These are phyloP conservation scores for Spicauda simplicius DNA, from an alignment of 2,888 invertebrate genomes.

Conservation along the genomic window DNA sequence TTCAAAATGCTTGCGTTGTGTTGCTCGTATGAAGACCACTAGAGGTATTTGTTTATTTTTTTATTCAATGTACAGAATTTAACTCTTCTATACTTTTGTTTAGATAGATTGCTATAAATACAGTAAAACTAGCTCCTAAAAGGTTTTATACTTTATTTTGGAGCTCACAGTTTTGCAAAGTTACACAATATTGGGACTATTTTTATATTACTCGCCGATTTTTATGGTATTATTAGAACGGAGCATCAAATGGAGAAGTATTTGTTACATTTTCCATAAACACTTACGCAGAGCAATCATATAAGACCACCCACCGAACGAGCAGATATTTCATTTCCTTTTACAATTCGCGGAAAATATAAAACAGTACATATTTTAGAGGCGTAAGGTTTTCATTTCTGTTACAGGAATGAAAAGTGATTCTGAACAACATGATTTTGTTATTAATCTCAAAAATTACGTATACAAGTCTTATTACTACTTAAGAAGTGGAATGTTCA, in stretches of 20 bases:
- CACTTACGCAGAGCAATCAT: constrained; percentile 30
- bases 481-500: no score
- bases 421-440: constrained; percentile 1
- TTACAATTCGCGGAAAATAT: constrained; percentile 22
- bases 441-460: constrained; percentile 1
- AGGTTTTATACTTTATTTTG: constrained; percentile 17
- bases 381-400: constrained; percentile 14
- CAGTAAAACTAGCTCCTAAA: no score
- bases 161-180: constrained; percentile 3
- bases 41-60: no score
- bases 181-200: constrained; percentile 3
- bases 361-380: constrained; percentile 19
- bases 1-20: no score
- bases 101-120: no score
- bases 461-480: neutral
- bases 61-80: no score
- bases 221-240: constrained; percentile 19
- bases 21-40: no score
- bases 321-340: constrained; percentile 34
- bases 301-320: constrained; percentile 31
- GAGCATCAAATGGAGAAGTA: constrained; percentile 21
- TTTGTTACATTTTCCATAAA: constrained; percentile 32
- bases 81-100: no score
- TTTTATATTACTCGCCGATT: constrained; percentile 9
- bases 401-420: constrained; percentile 1